Evolutionary conservation across 2,113 vertebrate species (phyloP).

Genomic region (Brienomyrus brachyistius): DNA sequence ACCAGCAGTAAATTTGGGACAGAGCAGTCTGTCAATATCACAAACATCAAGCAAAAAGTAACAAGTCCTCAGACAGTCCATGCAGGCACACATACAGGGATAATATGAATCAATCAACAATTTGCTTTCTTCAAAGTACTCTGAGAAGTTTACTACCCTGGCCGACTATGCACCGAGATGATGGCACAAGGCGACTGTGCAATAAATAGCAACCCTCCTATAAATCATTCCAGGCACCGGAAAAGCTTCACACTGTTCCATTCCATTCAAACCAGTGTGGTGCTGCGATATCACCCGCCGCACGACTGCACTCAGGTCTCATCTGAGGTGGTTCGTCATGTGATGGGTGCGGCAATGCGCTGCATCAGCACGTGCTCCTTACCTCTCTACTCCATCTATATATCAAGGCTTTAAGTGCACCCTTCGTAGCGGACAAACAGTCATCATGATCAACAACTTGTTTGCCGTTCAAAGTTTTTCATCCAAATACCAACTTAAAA

Average conservation of each 20-base stretch:
- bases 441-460: background rate
- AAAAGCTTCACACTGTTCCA: too few relatives aligned
- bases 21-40: background rate
- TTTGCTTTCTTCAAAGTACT: background rate
- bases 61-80: background rate
- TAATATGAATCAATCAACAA: background rate
- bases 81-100: background rate
- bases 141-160: background rate
- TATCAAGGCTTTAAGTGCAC: background rate
- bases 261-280: too few relatives aligned
- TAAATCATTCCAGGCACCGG: too few relatives aligned
- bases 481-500: background rate
- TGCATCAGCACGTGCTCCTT: too few relatives aligned
- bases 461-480: background rate
- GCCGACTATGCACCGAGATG: background rate
- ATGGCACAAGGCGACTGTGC: background rate
- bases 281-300: too few relatives aligned
- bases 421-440: background rate
- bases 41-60: background rate
- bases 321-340: too few relatives aligned
- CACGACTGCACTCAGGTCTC: too few relatives aligned
- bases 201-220: background rate
- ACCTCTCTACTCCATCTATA: background rate
- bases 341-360: too few relatives aligned
- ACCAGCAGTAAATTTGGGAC: background rate